Base-by-base conservation (phyloP, 2,888 invertebrate genomes). In the Melitaea athalia region DNA sequence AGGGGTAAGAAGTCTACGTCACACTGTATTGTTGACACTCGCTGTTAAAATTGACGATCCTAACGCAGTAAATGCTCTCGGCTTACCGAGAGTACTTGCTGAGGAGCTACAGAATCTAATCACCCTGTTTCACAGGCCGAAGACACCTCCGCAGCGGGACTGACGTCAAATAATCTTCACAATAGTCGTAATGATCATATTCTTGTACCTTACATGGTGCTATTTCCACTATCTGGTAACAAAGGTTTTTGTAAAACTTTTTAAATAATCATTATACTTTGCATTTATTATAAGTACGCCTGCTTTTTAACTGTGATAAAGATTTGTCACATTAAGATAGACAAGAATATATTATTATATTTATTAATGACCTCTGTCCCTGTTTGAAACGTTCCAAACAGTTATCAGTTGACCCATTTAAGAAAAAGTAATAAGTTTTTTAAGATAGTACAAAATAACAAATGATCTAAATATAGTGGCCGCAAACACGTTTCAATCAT, bases 1-100 rank as follows among this genome's bases (percentile, higher is more conserved):
- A 0, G 88, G 93, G 1, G 76, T 95, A 3, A 88, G 94, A 38
- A 85, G 89, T n/a, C 83, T 95, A 8, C 84, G 90, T 53, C 82
- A 85, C 38, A 86, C 88, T 0, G 85, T 91, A 0, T 75, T 95
- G 75, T 75, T 94, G 73, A 78, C 81, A 1, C 74, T 94, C 8
- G 93, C 94, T 5, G 76, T 86, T 15, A 70, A 76, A 17, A 68
- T 94, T 4, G 75, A 74, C 0, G 75, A 81, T 6, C 77, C 85
- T 0, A 79, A 83, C 3, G 82, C 84, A 47, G 90, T 89, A 0
- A 79, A 79, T 0, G 68, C 74, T 3, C 79, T 94, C 0, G 84
- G 82, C 0, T 77, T 95, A 38, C 94, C 95, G 0, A 77, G 76
- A 15, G 78, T 80, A 0, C 74, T 94, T 4, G 79, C 80, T 2